Conservation (phyloP, 1,140 invertebrate genomes). For the Drosophila subpulchrella region DNA sequence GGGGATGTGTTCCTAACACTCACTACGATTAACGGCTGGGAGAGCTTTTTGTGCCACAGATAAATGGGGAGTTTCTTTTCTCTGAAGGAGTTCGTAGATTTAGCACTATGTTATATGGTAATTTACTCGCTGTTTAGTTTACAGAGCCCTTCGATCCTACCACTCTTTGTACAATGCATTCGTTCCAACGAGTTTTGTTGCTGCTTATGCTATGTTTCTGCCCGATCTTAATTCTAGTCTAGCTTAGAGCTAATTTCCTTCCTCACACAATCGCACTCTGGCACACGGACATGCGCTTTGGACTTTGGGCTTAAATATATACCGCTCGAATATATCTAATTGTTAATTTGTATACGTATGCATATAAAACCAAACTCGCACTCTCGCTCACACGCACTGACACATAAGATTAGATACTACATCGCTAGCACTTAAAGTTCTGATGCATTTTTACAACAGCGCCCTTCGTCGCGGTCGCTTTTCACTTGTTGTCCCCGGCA, state of each 20-base stretch:
- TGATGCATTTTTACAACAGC: slow-evolving; percentile 46
- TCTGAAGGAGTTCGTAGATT: slow-evolving; percentile 27
- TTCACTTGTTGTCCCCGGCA: slow-evolving; percentile 41
- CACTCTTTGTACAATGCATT: slow-evolving; percentile 62
- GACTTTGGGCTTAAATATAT: slow-evolving; percentile 74
- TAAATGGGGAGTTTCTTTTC: slow-evolving; percentile 1
- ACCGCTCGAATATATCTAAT: slow-evolving; percentile 62
- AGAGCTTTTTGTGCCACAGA: slow-evolving; percentile 51
- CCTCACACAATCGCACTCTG: slow-evolving; percentile 29
- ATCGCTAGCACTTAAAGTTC: slow-evolving; percentile 28
- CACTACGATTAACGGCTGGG: slow-evolving; percentile 15
- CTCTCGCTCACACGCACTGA: slow-evolving; percentile 23
- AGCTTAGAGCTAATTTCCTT: slow-evolving; percentile 61
- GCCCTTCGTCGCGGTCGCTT: not conserved
- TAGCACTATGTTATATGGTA: slow-evolving; percentile 42
- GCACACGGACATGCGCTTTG: slow-evolving; percentile 67
- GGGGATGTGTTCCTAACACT: slow-evolving; percentile 20
- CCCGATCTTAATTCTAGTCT: slow-evolving; percentile 54
- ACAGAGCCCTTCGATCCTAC: slow-evolving; percentile 9
- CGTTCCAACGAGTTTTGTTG: slow-evolving; percentile 42
- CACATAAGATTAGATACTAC: slow-evolving; percentile 24
- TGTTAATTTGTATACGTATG: slow-evolving; percentile 64
- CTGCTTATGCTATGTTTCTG: slow-evolving; percentile 10
- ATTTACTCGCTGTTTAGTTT: slow-evolving; percentile 45
- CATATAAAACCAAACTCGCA: slow-evolving; percentile 61